A percentile compares a stretch with the other conserved stretches of the same genome.
Conservation (phyloP, 2,113 vertebrate species). For the Oryzias melastigma region DNA sequence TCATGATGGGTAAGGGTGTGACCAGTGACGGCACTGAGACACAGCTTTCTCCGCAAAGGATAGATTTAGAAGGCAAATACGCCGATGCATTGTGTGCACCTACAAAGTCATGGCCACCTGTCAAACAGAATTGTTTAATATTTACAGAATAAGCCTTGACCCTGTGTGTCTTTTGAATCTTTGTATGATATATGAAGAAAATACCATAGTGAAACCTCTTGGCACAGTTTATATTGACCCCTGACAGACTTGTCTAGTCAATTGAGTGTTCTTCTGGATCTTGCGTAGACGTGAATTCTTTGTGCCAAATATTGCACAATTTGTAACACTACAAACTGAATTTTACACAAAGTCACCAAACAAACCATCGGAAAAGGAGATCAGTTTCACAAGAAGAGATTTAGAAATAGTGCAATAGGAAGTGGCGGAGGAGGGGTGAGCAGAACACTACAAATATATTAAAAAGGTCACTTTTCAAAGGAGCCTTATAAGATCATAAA, state of each 20-base stretch:
- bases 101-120: conserved; percentile 73
- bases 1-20: conserved; percentile 70
- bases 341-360: conserved; percentile 43
- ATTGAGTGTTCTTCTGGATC: conserved; percentile 51
- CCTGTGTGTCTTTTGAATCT: conserved; percentile 55
- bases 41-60: conserved; percentile 70
- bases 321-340: conserved; percentile 8
- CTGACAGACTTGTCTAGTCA: conserved; percentile 57
- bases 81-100: conserved; percentile 61
- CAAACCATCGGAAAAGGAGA: conserved; percentile 47
- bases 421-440: conserved; percentile 28
- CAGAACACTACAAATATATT: conserved; percentile 68
- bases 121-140: conserved; percentile 62
- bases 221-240: conserved; percentile 41
- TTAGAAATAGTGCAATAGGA: conserved; percentile 33
- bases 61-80: conserved; percentile 75
- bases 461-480: conserved; percentile 71
- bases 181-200: conserved; percentile 67
- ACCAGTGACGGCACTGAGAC: conserved; percentile 66
- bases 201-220: conserved; percentile 48
- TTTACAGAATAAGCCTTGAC: conserved; percentile 68
- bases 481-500: conserved; percentile 64
- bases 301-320: conserved; percentile 1
- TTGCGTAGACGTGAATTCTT: conserved; percentile 45
- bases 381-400: conserved; percentile 25